phyloP scores from a whole-genome alignment of 2,888 invertebrate genomes.

The Drosophila yooni region DNA sequence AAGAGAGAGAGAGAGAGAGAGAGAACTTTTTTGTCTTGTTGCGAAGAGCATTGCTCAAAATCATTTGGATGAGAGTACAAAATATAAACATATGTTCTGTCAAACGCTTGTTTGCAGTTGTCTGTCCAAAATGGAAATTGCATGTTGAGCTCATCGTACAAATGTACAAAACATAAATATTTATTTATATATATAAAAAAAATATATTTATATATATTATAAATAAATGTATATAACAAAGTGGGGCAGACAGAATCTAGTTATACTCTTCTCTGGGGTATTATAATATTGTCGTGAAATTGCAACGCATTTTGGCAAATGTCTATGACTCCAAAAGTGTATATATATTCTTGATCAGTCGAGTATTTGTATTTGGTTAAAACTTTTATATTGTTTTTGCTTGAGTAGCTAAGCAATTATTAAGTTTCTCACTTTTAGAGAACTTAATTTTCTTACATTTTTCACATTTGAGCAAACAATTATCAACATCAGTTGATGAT shows the following conservation, averaged over 20 bases:
- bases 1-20: no score
- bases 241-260: neutral
- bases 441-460: neutral
- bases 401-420: neutral
- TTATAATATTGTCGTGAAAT: neutral
- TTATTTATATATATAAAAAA: neutral
- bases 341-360: neutral
- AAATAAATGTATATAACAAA: neutral
- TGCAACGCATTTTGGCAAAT: neutral
- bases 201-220: neutral
- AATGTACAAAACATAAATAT: constrained; percentile 2
- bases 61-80: constrained; percentile 65
- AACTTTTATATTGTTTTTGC: no score
- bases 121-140: constrained; percentile 62
- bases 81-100: constrained; percentile 76
- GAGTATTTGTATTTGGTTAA: neutral
- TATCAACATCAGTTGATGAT: neutral
- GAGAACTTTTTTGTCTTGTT: no score
- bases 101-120: constrained; percentile 45
- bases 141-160: constrained; percentile 51
- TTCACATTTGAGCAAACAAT: neutral
- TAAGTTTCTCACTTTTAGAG: neutral
- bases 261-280: neutral
- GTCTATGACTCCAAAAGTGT: neutral
- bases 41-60: constrained; percentile 26